Base-by-base conservation (phyloP, 2,797 vertebrate species). In the Neopelma chrysocephalum region DNA sequence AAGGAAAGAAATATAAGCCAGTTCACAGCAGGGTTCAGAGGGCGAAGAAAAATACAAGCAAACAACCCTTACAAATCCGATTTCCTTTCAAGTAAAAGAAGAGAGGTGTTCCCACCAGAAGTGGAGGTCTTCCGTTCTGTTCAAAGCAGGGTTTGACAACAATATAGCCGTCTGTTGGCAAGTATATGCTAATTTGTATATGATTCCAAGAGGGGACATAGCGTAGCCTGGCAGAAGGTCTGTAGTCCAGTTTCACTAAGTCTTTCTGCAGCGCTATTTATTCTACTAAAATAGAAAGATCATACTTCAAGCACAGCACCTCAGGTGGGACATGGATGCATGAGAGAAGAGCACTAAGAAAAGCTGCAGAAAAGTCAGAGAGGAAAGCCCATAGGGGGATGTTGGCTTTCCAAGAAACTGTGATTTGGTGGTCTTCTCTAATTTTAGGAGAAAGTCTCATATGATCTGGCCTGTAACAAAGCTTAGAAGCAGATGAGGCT, bases 251-350 rank as follows among this genome's bases (percentile, higher is more conserved):
- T 78, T 87, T 75, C 56, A 72, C 32, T 27, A n/a, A 53, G 45
- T 50, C 57, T 81, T 65, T 83, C 58, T 54, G 13, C 25, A 54
- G 21, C 29, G 10, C 5, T 66, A 47, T 45, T 53, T 78, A 23
- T 68, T 85, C 22, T 48, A 11, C 29, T 48, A 47, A 51, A 86
- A 38, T 53, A 31, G 27, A 53, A 53, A 31, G 17, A n/a, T 34
- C 26, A 54, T 17, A 9, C 22, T 64, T 61, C 21, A 15, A 54
- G 25, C 38, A 71, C 17, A 57, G 12, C 16, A 60, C 12, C 20
- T 71, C 47, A 40, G 15, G 3, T 20, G 45, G n/a, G 23, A 48
- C 17, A 60, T 1, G 2, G 13, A 47, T 1, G 0, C 4, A 7
- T 13, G 10, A 16, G 13, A 68, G 84, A 73, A 48, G 9, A 25